A percentile compares a stretch with the other conserved stretches of the same genome.
Conservation (phyloP, 2,797 vertebrate genomes). For the Rhinichthys osculus region DNA sequence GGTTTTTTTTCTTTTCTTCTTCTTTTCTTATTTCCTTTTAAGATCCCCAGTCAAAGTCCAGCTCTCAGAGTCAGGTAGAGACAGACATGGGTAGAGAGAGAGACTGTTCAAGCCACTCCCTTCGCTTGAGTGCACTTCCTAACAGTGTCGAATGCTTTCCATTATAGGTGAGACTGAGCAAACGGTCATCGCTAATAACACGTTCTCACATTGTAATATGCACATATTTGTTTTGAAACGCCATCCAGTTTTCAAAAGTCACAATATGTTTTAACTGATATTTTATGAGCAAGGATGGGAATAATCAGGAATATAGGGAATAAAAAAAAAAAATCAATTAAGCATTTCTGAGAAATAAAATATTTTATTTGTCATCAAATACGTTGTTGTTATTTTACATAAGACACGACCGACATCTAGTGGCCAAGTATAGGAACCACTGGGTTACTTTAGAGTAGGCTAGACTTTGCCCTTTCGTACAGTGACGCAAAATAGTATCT, state of each 20-base stretch:
- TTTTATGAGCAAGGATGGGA: background rate
- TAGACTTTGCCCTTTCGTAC: background rate
- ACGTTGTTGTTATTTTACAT: background rate
- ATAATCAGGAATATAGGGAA: too few species aligned
- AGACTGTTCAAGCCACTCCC: conserved; percentile 51
- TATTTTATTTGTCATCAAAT: background rate
- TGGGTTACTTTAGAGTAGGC: background rate
- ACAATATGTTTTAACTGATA: background rate
- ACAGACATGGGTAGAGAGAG: conserved; percentile 49
- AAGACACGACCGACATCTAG: conserved; percentile 47
- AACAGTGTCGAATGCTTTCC: background rate
- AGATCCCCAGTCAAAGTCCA: conserved; percentile 17
- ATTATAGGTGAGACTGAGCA: conserved; percentile 20
- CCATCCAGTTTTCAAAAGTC: background rate
- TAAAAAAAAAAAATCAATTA: background rate
- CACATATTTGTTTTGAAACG: background rate
- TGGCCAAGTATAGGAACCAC: conserved; percentile 6
- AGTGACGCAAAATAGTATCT: background rate
- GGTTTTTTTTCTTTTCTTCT: too few species aligned
- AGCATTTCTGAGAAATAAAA: background rate
- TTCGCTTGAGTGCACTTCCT: conserved; percentile 24
- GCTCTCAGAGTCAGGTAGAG: conserved; percentile 48
- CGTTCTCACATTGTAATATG: background rate
- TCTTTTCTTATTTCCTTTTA: conserved; percentile 21
- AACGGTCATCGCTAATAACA: background rate